These are phyloP conservation scores for Rallus crepitans DNA, from an alignment of 2,797 vertebrate species.

Conservation along the genomic window DNA sequence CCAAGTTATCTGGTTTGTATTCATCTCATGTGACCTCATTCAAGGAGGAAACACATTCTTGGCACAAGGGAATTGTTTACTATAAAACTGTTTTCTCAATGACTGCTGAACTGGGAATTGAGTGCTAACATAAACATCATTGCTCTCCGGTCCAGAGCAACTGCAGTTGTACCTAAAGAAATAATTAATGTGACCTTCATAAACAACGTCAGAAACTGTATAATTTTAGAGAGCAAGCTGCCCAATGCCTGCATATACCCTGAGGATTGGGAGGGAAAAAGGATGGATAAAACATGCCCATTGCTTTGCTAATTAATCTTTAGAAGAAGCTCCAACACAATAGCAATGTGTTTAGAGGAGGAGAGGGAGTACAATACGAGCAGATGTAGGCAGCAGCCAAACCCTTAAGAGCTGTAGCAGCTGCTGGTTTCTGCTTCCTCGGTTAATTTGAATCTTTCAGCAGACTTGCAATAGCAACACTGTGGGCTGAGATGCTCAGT, in stretches of 20 bases:
- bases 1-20: not conserved
- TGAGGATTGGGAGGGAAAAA: not conserved
- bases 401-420: not conserved
- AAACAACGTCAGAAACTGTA: not conserved
- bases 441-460: constrained; percentile 1
- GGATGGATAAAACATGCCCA: not conserved
- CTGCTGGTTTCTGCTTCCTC: constrained; percentile 4
- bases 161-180: not conserved
- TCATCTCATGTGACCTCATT: not conserved
- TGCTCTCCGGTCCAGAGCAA: not conserved
- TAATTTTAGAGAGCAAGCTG: constrained; percentile 8
- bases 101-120: constrained; percentile 1
- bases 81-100: constrained; percentile 46
- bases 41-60: not conserved
- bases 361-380: not conserved
- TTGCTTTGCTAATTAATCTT: constrained; percentile 28
- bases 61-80: constrained; percentile 33
- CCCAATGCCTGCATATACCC: not conserved
- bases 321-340: not conserved
- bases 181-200: constrained; percentile 26
- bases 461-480: not conserved
- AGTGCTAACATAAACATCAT: not conserved
- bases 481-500: not conserved
- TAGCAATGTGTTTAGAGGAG: not conserved
- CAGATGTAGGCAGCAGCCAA: not conserved